Base-by-base conservation (phyloP, 2,113 vertebrate genomes). In the Eurystomus gularis region DNA sequence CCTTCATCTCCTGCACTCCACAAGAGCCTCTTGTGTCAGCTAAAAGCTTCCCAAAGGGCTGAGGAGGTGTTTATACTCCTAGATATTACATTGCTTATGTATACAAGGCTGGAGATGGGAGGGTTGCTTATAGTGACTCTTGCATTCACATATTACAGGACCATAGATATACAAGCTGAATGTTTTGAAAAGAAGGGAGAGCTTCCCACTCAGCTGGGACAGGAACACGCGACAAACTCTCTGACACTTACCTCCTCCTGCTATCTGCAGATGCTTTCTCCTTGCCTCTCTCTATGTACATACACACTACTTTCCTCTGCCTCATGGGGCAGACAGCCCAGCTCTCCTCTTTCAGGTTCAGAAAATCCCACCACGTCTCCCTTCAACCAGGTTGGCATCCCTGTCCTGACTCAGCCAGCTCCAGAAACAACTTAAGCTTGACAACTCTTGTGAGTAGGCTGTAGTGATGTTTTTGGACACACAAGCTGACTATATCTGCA, bases 1-100 rank as follows among this genome's bases (percentile, higher is more conserved):
- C 5, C 8, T 21, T 39, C 19, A 31, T 2, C 12, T 44, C 13
- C 17, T 83, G 65, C 1, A 4, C 26, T 33, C 10, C 2, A 0
- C 18, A 54, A 83, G 13, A 23, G 35, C 58, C 26, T 88, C 55
- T 26, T 68, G 28, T 46, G 37, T 44, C 29, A 51, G 37, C 8
- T 58, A 49, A 86, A 96, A 62, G 15, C 10, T 40, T 73, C 57
- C n/a, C 31, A 66, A 3, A 58, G 12, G 35, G 16, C 31, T 80
- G 31, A 35, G 21, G 35, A 62, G n/a, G 17, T 51, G 17, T 73
- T 82, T 23, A 37, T 48, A 25, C 57, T 86, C 29, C 29, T 16
- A 33, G 49, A 62, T 26, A 23, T 18, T 15, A 11, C n/a, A 25
- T 9, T 70, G 64, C n/a, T 57, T 75, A 19, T 31, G 29, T 24